Conservation (phyloP, 2,113 vertebrate genomes). For the Columba janthina region DNA sequence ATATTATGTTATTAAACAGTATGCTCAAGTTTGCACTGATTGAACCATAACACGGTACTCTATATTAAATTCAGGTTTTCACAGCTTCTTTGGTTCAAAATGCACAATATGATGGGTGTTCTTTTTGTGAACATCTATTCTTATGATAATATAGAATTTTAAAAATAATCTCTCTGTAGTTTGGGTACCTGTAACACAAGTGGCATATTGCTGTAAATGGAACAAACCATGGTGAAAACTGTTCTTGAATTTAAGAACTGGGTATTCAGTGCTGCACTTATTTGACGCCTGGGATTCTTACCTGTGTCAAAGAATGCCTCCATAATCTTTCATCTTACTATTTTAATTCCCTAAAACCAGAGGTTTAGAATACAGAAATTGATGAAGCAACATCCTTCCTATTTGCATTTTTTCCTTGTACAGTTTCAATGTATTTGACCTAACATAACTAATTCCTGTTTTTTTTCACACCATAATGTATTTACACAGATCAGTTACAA, state of each 20-base stretch:
- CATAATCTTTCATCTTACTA: neutral
- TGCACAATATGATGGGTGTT: neutral
- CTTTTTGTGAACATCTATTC: neutral
- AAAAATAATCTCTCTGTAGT: neutral
- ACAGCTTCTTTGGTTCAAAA: neutral
- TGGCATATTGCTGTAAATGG: neutral
- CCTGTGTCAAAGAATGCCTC: neutral
- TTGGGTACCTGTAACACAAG: neutral
- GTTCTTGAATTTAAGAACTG: neutral
- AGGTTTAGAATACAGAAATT: neutral
- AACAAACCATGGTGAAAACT: neutral
- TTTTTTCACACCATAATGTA: neutral
- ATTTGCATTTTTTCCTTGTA: neutral
- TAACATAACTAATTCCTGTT: neutral
- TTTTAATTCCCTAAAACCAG: neutral
- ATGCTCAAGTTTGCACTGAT: neutral
- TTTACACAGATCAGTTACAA: neutral
- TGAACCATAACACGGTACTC: neutral
- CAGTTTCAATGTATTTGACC: neutral
- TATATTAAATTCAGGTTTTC: neutral
- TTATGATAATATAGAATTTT: neutral
- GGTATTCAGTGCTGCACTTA: neutral
- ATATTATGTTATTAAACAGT: neutral
- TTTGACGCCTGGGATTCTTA: neutral
- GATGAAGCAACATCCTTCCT: neutral